These are phyloP conservation scores for Sepioteuthis lessoniana DNA, from an alignment of 2,888 invertebrate genomes.

Conservation along the genomic window DNA sequence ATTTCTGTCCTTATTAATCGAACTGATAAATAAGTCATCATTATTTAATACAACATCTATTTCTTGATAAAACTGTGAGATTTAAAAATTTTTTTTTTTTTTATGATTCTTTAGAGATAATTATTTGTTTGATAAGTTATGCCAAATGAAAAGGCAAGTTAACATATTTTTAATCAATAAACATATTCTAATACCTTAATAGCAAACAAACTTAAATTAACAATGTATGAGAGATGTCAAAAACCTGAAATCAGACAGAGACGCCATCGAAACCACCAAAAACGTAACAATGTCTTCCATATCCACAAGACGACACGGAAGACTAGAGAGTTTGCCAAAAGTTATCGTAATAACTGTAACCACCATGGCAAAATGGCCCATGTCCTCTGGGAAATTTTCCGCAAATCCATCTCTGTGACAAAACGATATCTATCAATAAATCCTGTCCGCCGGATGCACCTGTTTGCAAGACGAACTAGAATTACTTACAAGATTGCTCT, in stretches of 20 bases:
- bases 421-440: not conserved
- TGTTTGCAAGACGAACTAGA: not conserved
- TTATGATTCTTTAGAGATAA: too few species aligned
- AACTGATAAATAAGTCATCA: too few species aligned
- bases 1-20: too few species aligned
- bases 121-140: too few species aligned
- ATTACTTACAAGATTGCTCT: not conserved
- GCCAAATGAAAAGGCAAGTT: too few species aligned
- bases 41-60: too few species aligned
- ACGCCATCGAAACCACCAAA: not conserved
- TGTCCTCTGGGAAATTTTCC: not conserved
- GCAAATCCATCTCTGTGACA: not conserved
- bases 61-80: too few species aligned
- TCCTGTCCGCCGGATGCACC: not conserved
- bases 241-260: not conserved
- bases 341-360: not conserved
- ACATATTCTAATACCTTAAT: too few species aligned
- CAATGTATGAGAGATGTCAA: not conserved
- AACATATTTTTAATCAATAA: too few species aligned
- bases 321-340: not conserved
- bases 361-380: not conserved
- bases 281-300: not conserved
- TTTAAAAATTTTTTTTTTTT: too few species aligned
- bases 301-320: not conserved
- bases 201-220: not conserved